Base-by-base conservation (phyloP, 2,113 vertebrate genomes). In the Rhinoptilus africanus region DNA sequence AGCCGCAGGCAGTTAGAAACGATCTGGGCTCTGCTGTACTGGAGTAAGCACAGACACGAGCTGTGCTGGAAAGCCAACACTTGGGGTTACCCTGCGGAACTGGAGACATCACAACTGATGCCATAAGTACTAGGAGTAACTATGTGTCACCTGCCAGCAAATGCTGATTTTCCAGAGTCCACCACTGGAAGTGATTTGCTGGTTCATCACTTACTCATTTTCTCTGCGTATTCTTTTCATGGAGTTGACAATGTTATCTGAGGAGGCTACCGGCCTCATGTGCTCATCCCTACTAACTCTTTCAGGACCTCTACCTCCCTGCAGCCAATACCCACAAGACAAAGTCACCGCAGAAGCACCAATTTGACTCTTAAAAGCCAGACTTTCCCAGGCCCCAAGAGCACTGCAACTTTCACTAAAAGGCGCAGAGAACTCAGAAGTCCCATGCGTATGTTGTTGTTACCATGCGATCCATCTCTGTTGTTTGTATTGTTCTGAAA, bases 381-480 rank as follows among this genome's bases (percentile, higher is more conserved):
- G 35, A 10, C 6, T 74, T 2, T 57, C 17, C 21, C 37, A 32
- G 14, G 4, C 3, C 11, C 14, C 1, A 2, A 43, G 34, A 62
- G 5, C 22, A 45, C 10, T 45, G 14, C 11, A 23, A 14, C 9
- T 69, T 53, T 19, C n/a, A 45, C 10, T 63, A 37, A 67, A 85
- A 71, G 6, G 23, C 23, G 32, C 43, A 77, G 59, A 53, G 6
- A 50, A 6, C 24, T 76, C 64, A 17, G 15, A 71, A 74, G 21
- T 63, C 64, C 62, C 10, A 15, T 3, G 14, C 17, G 9, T 17
- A 13, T 16, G 8, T 27, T 35, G 11, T 51, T 74, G 16, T 26
- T 63, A 34, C 9, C 4, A 0, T 73, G 45, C 1, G 1, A 56
- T 54, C 54, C 34, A 22, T 63, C 27, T 84, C 73, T 83, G 27